Evolutionary conservation across 1,140 invertebrate species (phyloP).

Genomic region (Bombus polaris): DNA sequence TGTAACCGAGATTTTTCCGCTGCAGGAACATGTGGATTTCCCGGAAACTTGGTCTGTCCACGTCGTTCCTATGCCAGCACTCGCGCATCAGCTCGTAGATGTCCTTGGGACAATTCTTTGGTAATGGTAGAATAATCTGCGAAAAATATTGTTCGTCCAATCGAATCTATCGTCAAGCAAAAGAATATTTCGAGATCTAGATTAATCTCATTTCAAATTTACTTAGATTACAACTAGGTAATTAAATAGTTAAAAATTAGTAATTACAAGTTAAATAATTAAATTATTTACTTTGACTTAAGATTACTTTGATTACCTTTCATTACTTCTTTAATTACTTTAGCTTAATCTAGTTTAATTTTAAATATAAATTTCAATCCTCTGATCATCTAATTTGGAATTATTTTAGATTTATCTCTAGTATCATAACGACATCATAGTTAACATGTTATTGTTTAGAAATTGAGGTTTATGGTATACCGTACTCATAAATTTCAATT

Average conservation of each 20-base stretch:
- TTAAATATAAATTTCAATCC: too few relatives aligned
- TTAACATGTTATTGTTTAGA: too few relatives aligned
- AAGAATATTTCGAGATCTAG: neutral
- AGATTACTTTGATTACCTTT: too few relatives aligned
- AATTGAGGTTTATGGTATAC: too few relatives aligned
- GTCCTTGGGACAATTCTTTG: slow-evolving; percentile 93
- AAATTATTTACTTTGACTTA: neutral
- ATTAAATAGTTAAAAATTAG: neutral
- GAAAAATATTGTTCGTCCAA: slow-evolving; percentile 52
- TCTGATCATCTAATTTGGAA: too few relatives aligned
- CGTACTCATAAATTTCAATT: neutral
- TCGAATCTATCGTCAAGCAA: neutral
- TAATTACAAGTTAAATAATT: neutral
- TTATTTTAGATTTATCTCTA: too few relatives aligned
- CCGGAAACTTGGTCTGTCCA: slow-evolving; percentile 93
- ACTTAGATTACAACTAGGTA: neutral
- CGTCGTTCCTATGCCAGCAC: slow-evolving; percentile 95
- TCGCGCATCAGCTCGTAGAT: slow-evolving; percentile 97
- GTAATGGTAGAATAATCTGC: slow-evolving; percentile 88
- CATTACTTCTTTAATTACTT: neutral
- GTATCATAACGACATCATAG: too few relatives aligned
- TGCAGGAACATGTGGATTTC: slow-evolving; percentile 96
- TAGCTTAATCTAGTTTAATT: too few relatives aligned
- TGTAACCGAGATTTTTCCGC: slow-evolving; percentile 93
- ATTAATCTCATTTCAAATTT: neutral